Evolutionary conservation across 2,888 invertebrate genomes (phyloP).

Genomic region (Andrena minutula): DNA sequence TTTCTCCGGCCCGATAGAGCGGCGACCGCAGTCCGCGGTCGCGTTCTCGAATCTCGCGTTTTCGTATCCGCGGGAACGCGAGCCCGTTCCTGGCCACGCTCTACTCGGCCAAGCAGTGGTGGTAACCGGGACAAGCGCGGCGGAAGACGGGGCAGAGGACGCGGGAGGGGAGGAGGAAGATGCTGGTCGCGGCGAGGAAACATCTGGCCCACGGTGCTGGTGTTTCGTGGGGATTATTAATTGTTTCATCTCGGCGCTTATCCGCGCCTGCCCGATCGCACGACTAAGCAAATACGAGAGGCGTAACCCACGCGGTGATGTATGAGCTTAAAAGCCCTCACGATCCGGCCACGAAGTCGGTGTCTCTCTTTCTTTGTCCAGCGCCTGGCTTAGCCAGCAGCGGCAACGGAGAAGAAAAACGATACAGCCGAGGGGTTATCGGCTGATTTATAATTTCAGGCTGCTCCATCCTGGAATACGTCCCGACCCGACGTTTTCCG

Average conservation of each 20-base stretch:
- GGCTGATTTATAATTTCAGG: constrained; percentile 82
- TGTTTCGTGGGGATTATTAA: constrained; percentile 80
- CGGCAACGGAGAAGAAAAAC: constrained; percentile 56
- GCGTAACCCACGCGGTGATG: constrained; percentile 83
- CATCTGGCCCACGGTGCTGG: constrained; percentile 74
- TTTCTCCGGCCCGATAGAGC: constrained; percentile 37
- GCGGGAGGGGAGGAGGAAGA: constrained; percentile 20
- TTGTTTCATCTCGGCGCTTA: constrained; percentile 83
- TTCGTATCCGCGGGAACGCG: constrained; percentile 12
- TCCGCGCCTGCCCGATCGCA: constrained; percentile 81
- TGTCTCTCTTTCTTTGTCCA: constrained; percentile 30
- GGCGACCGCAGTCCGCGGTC: constrained; percentile 29
- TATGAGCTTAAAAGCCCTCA: constrained; percentile 83
- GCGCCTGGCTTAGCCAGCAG: constrained; percentile 4
- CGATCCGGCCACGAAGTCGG: constrained; percentile 69
- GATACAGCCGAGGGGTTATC: constrained; percentile 73
- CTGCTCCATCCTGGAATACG: constrained; percentile 72
- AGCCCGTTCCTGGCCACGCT: background rate
- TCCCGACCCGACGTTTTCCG: constrained; percentile 80
- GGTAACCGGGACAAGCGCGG: constrained; percentile 50
- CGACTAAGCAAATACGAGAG: constrained; percentile 84
- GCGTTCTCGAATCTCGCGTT: constrained; percentile 30
- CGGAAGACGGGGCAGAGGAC: background rate
- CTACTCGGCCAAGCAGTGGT: constrained; percentile 26
- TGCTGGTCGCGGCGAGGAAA: constrained; percentile 55